Evolutionary conservation across 2,888 invertebrate genomes (phyloP), one percentile per base, ranked within the genome.

Genomic region (Dryocosmus kuriphilus): DNA sequence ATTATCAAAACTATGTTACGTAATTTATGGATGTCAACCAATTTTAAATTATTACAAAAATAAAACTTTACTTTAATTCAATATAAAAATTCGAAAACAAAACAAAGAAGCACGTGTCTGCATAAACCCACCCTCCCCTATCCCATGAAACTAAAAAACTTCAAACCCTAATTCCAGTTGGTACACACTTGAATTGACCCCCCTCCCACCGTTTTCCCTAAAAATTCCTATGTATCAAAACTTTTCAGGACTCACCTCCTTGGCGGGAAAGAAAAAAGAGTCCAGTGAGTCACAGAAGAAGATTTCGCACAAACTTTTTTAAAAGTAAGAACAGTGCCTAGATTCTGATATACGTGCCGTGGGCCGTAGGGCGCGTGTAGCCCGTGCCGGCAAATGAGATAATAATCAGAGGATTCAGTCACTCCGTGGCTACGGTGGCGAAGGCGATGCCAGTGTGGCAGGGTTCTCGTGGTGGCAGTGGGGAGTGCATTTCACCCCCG

Each of bases 341-440:
- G 67, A 77, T 80, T 14, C 57, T 51, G 77, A 77, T 63, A 27
- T 77, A 75, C 73, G 79, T 78, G 60, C 0, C 65, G 79, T 78
- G 63, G 4, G 46, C 19, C n/a, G 61, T 75, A 51, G 63, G 46
- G 78, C 71, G 78, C 75, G 75, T 85, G 86, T 85, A 86, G 85
- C 83, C 82, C 87, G 86, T 85, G 88, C 86, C 89, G 87, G 89
- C 88, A 90, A 91, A 91, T 88, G 89, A 89, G 89, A 90, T 90
- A 90, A 90, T 90, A 91, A 90, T 91, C 90, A 88, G 81, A 86
- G 87, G 85, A 88, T 82, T 88, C 86, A 85, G 87, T 87, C 85
- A 85, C 86, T 88, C 86, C 85, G 82, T 86, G 87, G 87, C 84
- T 85, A 84, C 85, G 88, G 86, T 82, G 78, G 73, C 80, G 84